A percentile compares a stretch with the other conserved stretches of the same genome.
Evolutionary conservation across 1,140 invertebrate genomes (phyloP).

Genomic region (Plodia interpunctella): DNA sequence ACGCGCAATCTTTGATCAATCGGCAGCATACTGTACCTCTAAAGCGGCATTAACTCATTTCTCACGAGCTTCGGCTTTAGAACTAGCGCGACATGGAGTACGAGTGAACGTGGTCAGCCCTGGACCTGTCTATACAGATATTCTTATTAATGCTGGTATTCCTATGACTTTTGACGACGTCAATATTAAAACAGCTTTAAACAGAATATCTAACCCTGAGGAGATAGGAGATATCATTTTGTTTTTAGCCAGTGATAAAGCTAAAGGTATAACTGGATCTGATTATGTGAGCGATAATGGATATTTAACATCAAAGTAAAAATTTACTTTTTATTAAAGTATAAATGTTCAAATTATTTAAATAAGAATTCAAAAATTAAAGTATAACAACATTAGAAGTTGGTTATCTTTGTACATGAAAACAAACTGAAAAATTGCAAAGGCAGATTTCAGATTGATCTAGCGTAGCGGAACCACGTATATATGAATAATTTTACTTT

Average conservation of each 20-base stretch:
- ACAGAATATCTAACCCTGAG: background rate
- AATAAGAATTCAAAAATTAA: no score
- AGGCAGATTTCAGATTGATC: no score
- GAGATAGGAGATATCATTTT: background rate
- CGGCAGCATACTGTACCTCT: conserved; percentile 80
- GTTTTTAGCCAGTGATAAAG: background rate
- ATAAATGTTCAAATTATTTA: no score
- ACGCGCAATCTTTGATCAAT: background rate
- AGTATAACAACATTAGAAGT: no score
- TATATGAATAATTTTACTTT: no score
- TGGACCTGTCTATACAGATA: conserved; percentile 78
- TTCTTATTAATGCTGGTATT: conserved; percentile 66
- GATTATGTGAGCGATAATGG: background rate
- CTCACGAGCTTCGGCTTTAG: conserved; percentile 80
- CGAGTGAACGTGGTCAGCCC: conserved; percentile 73
- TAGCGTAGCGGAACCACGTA: no score
- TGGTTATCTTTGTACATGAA: no score
- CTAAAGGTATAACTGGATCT: background rate
- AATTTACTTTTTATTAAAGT: no score
- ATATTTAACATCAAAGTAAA: no score
- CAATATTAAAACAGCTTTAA: no score
- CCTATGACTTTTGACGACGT: no score
- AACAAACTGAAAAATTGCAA: no score
- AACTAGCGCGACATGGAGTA: conserved; percentile 81
- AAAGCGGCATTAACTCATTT: conserved; percentile 87